Conservation (phyloP, 1,140 invertebrate genomes). For the Drosophila lacertosa region DNA sequence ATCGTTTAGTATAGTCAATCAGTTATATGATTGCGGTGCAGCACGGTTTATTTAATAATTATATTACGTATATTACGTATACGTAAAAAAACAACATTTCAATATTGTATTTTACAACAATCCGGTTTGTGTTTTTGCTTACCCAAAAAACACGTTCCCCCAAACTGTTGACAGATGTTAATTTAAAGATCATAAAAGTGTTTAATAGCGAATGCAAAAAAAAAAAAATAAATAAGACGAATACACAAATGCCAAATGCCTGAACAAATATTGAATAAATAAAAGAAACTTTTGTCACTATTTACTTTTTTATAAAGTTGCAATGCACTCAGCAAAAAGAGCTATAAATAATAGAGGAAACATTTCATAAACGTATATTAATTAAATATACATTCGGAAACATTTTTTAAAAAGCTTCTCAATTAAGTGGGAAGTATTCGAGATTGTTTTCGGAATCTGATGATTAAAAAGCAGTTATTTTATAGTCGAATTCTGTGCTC, state of each 20-base stretch:
- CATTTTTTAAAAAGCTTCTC: too few relatives aligned
- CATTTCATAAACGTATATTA: too few relatives aligned
- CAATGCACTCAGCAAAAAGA: constrained; percentile 13
- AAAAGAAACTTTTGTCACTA: constrained; percentile 27
- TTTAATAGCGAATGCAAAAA: constrained; percentile 1
- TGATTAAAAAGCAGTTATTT: too few relatives aligned
- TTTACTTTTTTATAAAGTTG: constrained; percentile 29
- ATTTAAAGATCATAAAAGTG: constrained; percentile 10
- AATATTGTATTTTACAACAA: not conserved
- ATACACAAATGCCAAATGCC: constrained; percentile 4
- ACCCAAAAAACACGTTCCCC: constrained; percentile 3
- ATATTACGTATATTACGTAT: too few relatives aligned
- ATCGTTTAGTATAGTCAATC: not conserved
- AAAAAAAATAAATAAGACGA: not conserved
- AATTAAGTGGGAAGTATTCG: too few relatives aligned
- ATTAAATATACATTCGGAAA: too few relatives aligned
- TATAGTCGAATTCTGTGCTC: too few relatives aligned
- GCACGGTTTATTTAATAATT: too few relatives aligned
- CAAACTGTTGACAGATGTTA: constrained; percentile 7
- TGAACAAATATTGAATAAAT: not conserved
- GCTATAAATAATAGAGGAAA: too few relatives aligned
- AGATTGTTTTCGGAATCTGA: too few relatives aligned
- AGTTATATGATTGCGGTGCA: not conserved
- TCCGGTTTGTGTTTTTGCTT: constrained; percentile 5
- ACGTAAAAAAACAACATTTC: not conserved